Evolutionary conservation across 2,113 vertebrate species (phyloP).

Genomic region (Thamnophis sirtalis): DNA sequence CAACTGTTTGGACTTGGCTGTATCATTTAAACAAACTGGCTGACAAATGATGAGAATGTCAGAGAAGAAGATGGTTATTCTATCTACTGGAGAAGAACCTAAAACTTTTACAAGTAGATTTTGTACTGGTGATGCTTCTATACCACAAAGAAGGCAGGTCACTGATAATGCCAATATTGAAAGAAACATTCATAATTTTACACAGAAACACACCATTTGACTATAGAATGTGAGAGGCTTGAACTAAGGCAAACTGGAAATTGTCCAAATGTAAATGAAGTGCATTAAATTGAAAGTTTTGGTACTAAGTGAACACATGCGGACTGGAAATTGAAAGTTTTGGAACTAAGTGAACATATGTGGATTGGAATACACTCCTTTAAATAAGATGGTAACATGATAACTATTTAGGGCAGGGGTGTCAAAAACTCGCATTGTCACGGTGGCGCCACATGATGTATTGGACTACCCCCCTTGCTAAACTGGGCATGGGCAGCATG

Average conservation of each 20-base stretch:
- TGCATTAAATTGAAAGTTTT: background rate
- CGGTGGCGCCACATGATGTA: too few relatives aligned
- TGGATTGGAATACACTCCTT: background rate
- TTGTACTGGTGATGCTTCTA: background rate
- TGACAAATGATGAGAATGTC: background rate
- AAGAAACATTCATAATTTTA: background rate
- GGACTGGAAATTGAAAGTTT: background rate
- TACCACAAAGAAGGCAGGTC: background rate
- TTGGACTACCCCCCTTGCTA: too few relatives aligned
- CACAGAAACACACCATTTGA: background rate
- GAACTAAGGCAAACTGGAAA: background rate
- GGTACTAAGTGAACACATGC: background rate
- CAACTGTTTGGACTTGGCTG: background rate
- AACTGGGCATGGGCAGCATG: too few relatives aligned
- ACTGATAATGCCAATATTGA: background rate
- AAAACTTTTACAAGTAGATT: background rate
- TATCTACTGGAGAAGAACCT: background rate
- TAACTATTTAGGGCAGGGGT: background rate
- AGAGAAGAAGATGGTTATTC: background rate
- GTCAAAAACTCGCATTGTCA: too few relatives aligned
- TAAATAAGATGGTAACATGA: background rate
- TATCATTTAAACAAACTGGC: background rate
- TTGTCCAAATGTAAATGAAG: background rate
- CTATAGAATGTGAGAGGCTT: background rate
- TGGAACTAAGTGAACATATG: background rate